Evolutionary conservation across 2,888 invertebrate genomes (phyloP).

Genomic region (Chromoteleia sp.): DNA sequence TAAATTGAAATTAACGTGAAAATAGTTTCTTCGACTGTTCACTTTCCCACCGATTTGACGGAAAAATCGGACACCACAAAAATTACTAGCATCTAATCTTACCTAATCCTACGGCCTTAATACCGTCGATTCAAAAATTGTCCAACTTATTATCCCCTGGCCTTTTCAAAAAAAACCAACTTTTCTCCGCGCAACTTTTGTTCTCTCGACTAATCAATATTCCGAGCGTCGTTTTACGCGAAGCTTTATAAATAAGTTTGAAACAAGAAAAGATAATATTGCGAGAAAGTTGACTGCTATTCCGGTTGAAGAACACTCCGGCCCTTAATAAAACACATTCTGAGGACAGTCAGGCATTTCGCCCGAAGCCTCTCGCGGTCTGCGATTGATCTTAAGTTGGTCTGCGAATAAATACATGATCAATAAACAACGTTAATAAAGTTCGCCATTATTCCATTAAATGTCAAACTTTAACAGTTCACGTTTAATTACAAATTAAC

Average conservation of each 20-base stretch:
- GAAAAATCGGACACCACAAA: background rate
- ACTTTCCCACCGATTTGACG: background rate
- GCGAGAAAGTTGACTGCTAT: background rate
- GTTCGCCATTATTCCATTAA: too few relatives aligned
- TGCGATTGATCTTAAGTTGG: background rate
- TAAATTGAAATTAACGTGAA: background rate
- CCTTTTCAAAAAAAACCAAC: background rate
- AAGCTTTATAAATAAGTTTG: slow-evolving; percentile 10
- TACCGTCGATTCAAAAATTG: background rate
- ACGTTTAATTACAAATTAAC: too few relatives aligned
- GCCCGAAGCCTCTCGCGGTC: background rate
- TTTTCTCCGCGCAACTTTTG: background rate
- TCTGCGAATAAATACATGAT: background rate
- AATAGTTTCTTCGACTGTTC: background rate
- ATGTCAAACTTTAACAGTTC: too few relatives aligned
- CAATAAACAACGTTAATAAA: too few relatives aligned
- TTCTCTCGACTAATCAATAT: slow-evolving; percentile 3
- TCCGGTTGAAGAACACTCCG: background rate
- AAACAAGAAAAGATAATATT: background rate
- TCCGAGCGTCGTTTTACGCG: slow-evolving; percentile 1
- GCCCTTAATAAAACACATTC: background rate
- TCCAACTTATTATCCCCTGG: background rate
- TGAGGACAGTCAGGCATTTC: background rate
- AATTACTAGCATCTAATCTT: background rate
- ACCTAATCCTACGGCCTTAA: too few relatives aligned